Evolutionary conservation across 2,888 invertebrate genomes (phyloP), one percentile per base, ranked within the genome.

Genomic region (Ophioninae sp.): DNA sequence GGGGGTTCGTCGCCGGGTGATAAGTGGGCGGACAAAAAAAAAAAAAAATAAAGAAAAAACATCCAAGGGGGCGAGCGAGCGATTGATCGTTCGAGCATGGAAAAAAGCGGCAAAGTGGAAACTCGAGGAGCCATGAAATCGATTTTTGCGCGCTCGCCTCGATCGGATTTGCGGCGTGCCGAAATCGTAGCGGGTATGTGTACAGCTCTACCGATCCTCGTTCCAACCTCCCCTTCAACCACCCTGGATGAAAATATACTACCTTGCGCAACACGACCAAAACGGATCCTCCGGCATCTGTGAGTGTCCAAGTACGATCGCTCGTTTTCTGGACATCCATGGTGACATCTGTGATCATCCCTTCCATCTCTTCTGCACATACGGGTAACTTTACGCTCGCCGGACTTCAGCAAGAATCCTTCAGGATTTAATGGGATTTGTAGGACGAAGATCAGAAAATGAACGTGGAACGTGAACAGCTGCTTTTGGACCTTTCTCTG

Each of bases 51-150:
- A 13, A 3, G 30, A 30, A 3, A 30, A 30, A 30, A 71, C 63
- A n/a, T n/a, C n/a, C n/a, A n/a, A 30, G 37, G 8, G 63, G 61
- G 63, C 78, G 51, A 39, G 78, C 71, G 68, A 59, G 61, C 30
- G 77, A 78, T 67, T 58, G 84, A 73, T 83, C 86, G 82, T 59
- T 85, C 83, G 83, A 87, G 85, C 86, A 85, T 81, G 78, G 80
- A 85, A 79, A 86, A 87, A 86, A 82, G 81, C 80, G 84, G 85
- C 82, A 86, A 87, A 87, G 85, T 86, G 86, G 78, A 87, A 87
- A 88, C 85, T 87, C 89, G 87, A 87, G 86, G 86, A 80, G 86
- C 88, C 89, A 87, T 89, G 87, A 89, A 89, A 89, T 89, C 88
- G 88, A 89, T 89, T 89, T 87, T 82, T 87, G 84, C 86, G 84